Conservation (phyloP, 2,888 invertebrate species). For the Seira musarum region DNA sequence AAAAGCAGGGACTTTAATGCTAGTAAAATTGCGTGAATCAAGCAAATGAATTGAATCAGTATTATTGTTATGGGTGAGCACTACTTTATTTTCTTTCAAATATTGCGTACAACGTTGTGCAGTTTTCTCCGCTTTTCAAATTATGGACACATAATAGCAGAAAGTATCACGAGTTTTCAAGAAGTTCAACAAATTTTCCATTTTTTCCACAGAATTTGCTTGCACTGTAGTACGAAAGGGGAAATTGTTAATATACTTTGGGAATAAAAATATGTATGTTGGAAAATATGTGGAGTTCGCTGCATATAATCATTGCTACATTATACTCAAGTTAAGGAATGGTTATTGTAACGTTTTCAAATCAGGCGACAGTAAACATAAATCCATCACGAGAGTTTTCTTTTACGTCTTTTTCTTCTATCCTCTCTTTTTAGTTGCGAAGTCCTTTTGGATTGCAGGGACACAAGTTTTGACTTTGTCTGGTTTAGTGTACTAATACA, state of each 20-base stretch:
- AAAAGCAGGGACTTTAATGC: too few relatives aligned
- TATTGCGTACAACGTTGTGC: too few relatives aligned
- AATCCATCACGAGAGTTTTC: conserved; percentile 29
- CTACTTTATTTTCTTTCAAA: too few relatives aligned
- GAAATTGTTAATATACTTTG: conserved; percentile 11
- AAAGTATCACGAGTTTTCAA: background rate
- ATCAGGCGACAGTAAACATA: conserved; percentile 27
- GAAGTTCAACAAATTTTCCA: background rate
- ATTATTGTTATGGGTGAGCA: too few relatives aligned
- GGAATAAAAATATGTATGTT: conserved; percentile 17
- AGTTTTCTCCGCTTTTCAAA: too few relatives aligned
- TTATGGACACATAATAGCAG: background rate
- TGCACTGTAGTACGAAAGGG: too few relatives aligned
- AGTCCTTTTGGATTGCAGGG: conserved; percentile 15
- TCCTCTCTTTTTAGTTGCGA: too few relatives aligned
- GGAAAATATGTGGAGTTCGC: too few relatives aligned
- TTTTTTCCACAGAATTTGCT: conserved; percentile 20
- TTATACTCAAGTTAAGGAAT: conserved; percentile 18
- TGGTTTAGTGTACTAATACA: too few relatives aligned
- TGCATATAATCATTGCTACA: background rate
- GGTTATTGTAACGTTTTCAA: conserved; percentile 9
- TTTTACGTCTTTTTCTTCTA: too few relatives aligned
- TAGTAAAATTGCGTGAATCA: too few relatives aligned
- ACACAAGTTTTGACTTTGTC: conserved; percentile 26
- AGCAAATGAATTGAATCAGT: too few relatives aligned